Evolutionary conservation across 2,888 invertebrate species (phyloP), one percentile per base, ranked within the genome.

Genomic region (Globia sparganii): DNA sequence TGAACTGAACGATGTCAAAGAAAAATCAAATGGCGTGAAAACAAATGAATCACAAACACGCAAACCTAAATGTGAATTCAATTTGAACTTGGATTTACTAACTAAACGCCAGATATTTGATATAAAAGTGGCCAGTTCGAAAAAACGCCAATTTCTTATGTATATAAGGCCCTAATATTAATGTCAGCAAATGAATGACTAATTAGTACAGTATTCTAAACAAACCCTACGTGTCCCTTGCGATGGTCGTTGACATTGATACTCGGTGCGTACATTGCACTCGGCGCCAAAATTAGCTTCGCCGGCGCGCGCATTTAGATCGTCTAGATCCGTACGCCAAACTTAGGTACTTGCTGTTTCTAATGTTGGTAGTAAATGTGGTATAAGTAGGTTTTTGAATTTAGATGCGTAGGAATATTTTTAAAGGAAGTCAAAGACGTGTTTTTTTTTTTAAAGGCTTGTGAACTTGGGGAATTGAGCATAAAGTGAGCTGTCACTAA

Each of bases 201-300:
- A 75, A 78, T 61, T 61, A 58, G 43, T 9, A 2, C n/a, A 67
- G 53, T 72, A 75, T 84, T 72, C 66, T 59, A 73, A 43, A 59
- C 75, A 61, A 79, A 68, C 74, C 87, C 78, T 84, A 75, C 70
- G 74, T 73, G 81, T 79, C 74, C 79, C 83, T 85, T 73, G 80
- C 75, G 34, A 78, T 85, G 85, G 88, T 88, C 88, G 86, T 88
- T 88, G 88, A 88, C 88, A 88, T 88, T 88, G 88, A 88, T 88
- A 77, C 69, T 85, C 81, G 68, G 69, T 77, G 77, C 70, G 88
- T 78, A 59, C 88, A 43, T 87, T 88, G 88, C 88, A 80, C 88
- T 83, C 84, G 43, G 31, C 43, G 81, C 88, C 87, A 83, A 88
- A 88, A 81, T 88, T 88, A 88, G 87, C 73, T 31, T 77, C 82